Percentiles rank a stretch among this genome's conserved stretches.
These are phyloP conservation scores for Crypturellus undulatus DNA, from an alignment of 2,113 vertebrate genomes.

Conservation along the genomic window DNA sequence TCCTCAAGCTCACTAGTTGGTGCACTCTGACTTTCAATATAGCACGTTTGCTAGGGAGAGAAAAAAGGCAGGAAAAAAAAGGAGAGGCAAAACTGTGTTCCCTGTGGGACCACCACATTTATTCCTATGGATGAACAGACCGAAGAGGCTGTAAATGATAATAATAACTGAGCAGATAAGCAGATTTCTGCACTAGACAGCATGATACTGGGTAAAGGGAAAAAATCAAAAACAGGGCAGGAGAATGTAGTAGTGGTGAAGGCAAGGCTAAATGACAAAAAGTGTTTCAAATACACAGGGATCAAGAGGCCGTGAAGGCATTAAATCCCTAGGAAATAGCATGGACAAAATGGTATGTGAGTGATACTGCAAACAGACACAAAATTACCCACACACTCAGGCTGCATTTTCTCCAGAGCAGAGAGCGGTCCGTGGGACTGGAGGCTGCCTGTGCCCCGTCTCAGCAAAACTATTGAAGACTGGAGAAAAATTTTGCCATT, in stretches of 20 bases:
- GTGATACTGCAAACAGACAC: background rate
- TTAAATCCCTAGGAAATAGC: background rate
- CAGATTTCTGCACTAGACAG: background rate
- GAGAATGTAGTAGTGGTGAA: background rate
- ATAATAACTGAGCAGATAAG: background rate
- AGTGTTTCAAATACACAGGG: background rate
- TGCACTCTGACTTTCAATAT: background rate
- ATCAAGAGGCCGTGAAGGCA: background rate
- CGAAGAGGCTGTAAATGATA: background rate
- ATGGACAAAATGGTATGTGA: background rate
- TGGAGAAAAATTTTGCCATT: background rate
- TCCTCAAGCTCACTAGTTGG: background rate
- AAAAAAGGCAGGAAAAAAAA: background rate
- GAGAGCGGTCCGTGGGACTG: background rate
- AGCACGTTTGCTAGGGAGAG: background rate
- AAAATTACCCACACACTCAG: rapidly evolving
- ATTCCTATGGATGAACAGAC: background rate
- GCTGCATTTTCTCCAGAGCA: background rate
- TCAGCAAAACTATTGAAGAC: background rate
- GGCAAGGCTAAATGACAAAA: background rate
- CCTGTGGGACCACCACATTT: background rate
- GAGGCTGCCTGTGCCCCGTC: background rate
- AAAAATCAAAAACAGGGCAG: background rate
- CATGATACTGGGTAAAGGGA: background rate
- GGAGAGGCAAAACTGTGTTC: background rate